Evolutionary conservation across 2,797 vertebrate species (phyloP), one percentile per base, ranked within the genome.

Genomic region (Okamejei kenojei): DNA sequence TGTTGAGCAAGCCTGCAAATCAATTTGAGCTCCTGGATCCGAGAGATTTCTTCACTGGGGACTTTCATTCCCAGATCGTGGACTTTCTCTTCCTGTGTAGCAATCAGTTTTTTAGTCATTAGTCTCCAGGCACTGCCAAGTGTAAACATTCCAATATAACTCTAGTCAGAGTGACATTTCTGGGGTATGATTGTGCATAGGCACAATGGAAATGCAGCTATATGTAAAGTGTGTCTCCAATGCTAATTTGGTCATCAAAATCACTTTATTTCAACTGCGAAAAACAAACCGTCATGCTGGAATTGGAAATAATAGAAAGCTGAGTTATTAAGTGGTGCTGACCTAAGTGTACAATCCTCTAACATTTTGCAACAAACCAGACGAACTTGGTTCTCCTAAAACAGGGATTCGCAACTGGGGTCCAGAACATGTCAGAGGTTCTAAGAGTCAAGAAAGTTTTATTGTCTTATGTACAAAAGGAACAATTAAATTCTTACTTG

Each of bases 51-150:
- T 10, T 32, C 29, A 7, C 65, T 17, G 17, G n/a, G 7, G 84
- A 32, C 0, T 88, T 88, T 88, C 65, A 68, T 26, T 88, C n/a
- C 63, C 61, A 68, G 61, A 88, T 10, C 84, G 63, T 19, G 17
- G n/a, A 7, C n/a, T 7, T 88, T 35, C 84, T 88, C 21, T 88
- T 88, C n/a, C 84, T 35, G 61, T 35, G n/a, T 35, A 68, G 15
- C 35, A 88, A 88, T 88, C 84, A 88, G 17, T 88, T 84, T 88
- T 35, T 65, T 61, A 88, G 84, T 88, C 61, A 17, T 19, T 88
- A 65, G 63, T 32, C 84, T 88, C 61, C 29, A 65, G 61, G 2
- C n/a, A 35, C 17, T 65, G 17, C n/a, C 17, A 88, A 7, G 17
- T 88, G 63, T 35, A 32, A 88, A 88, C n/a, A 68, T n/a, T 68